These are phyloP conservation scores for Branchinecta sandiegonensis DNA, from an alignment of 2,888 invertebrate species.

Conservation along the genomic window DNA sequence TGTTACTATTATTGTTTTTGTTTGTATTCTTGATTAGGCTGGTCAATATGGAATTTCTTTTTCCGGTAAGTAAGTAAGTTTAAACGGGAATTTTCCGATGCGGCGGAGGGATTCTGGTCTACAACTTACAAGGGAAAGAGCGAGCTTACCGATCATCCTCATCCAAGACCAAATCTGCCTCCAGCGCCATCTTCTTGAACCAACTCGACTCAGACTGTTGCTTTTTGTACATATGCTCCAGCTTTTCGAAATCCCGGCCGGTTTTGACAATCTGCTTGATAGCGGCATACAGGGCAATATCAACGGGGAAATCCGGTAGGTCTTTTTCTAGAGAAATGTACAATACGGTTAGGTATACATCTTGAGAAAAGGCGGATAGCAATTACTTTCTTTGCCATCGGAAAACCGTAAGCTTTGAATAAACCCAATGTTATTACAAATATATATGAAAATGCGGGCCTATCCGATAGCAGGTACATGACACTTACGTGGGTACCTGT, in stretches of 20 bases:
- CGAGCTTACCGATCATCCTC: constrained; percentile 40
- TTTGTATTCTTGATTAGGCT: too few species aligned
- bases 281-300: constrained; percentile 44
- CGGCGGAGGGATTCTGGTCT: too few species aligned
- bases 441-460: not conserved
- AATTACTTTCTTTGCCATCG: too few species aligned
- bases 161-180: constrained; percentile 68
- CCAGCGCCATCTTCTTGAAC: constrained; percentile 68
- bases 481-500: too few species aligned
- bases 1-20: too few species aligned
- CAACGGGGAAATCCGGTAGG: constrained; percentile 66
- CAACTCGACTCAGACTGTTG: constrained; percentile 58
- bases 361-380: too few species aligned
- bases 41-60: too few species aligned
- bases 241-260: constrained; percentile 62
- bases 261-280: constrained; percentile 56
- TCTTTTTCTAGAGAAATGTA: constrained; percentile 50
- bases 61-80: too few species aligned
- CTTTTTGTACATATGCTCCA: constrained; percentile 50
- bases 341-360: constrained; percentile 12
- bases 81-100: too few species aligned
- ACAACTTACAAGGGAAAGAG: too few species aligned
- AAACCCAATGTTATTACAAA: not conserved
- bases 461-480: too few species aligned
- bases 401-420: too few species aligned